phyloP scores from a whole-genome alignment of 2,888 invertebrate genomes.

The Chymomyza amoena region DNA sequence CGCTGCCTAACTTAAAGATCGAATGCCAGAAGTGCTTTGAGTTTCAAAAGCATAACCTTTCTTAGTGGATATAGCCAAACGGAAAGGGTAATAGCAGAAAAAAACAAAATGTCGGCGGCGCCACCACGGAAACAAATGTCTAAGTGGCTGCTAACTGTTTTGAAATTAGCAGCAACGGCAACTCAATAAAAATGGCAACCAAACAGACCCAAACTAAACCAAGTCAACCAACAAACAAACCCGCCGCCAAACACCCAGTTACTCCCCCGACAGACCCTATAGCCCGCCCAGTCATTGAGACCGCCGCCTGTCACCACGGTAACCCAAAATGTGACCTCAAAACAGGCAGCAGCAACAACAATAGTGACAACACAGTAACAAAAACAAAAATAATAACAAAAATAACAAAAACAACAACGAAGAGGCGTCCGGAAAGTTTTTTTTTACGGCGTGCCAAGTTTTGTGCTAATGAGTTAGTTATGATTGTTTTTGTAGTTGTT shows the following conservation, averaged over 20 bases:
- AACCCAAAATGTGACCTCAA: constrained; percentile 60
- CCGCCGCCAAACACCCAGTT: not conserved
- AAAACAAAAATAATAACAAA: too few species aligned
- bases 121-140: constrained; percentile 25
- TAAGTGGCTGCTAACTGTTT: constrained; percentile 51
- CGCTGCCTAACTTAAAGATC: too few species aligned
- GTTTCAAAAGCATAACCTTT: too few species aligned
- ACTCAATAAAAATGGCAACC: constrained; percentile 40
- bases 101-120: not conserved
- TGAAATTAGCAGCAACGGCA: constrained; percentile 44
- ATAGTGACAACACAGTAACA: not conserved
- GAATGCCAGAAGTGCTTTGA: too few species aligned
- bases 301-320: constrained; percentile 44
- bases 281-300: not conserved
- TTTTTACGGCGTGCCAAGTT: constrained; percentile 22
- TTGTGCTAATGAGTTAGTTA: constrained; percentile 62
- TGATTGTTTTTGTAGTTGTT: constrained; percentile 33
- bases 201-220: not conserved
- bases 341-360: constrained; percentile 14
- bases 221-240: not conserved
- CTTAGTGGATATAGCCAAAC: too few species aligned
- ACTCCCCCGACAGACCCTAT: not conserved
- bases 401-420: not conserved
- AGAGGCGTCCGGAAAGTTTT: constrained; percentile 14
- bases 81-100: constrained; percentile 5